Percentiles rank a stretch among this genome's conserved stretches.
Evolutionary conservation across 2,797 vertebrate genomes (phyloP).

Genomic region (Silurus lanzhouensis): DNA sequence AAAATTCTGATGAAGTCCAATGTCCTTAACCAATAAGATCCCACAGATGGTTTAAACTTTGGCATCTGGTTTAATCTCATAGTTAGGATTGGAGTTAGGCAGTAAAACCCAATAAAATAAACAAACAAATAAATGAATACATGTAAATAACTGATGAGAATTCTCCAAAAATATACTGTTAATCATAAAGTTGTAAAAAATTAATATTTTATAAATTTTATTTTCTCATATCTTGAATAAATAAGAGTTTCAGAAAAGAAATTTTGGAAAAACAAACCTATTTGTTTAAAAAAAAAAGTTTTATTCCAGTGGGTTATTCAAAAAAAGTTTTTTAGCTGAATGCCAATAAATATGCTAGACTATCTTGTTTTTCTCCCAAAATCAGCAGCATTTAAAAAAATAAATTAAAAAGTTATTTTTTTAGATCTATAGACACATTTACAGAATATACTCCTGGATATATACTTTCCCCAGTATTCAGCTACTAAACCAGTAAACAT

Average conservation of each 20-base stretch:
- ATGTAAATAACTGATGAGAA: too few relatives aligned
- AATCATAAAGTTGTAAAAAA: too few relatives aligned
- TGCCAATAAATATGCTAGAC: neutral
- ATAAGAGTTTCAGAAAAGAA: too few relatives aligned
- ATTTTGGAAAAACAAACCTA: too few relatives aligned
- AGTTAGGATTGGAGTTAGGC: neutral
- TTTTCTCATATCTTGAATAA: too few relatives aligned
- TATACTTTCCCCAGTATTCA: neutral
- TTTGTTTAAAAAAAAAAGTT: too few relatives aligned
- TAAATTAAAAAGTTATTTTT: neutral
- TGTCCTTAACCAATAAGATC: too few relatives aligned
- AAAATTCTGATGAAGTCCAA: too few relatives aligned
- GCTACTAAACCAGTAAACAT: neutral
- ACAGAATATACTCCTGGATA: neutral
- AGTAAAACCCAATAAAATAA: neutral
- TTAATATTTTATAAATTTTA: too few relatives aligned
- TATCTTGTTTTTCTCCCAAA: neutral
- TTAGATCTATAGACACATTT: neutral
- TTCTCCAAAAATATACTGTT: too few relatives aligned
- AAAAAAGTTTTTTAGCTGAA: neutral
- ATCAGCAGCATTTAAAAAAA: neutral
- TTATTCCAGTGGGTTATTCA: neutral
- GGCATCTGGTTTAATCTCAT: neutral
- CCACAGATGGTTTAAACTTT: neutral
- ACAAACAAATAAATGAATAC: neutral